phyloP scores from a whole-genome alignment of 1,140 invertebrate species.

The Aleiodes sp. region DNA sequence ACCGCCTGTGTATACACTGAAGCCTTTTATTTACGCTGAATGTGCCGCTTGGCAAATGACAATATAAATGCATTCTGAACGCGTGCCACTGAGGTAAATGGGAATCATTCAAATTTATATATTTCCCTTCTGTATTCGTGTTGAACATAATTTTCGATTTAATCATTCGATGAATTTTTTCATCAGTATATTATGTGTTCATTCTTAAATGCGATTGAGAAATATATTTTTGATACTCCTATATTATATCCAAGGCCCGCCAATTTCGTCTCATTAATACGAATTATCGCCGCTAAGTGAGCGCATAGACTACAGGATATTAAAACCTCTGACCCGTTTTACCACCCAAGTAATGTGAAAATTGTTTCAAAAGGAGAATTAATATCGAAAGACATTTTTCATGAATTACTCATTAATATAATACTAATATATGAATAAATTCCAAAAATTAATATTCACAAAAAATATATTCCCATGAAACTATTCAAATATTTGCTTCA shows the following conservation, averaged over 20 bases:
- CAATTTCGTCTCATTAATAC: slow-evolving; percentile 66
- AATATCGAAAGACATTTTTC: too few relatives aligned
- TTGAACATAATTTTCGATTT: neutral
- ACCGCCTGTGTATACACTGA: slow-evolving; percentile 23
- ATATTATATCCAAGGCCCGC: slow-evolving; percentile 44
- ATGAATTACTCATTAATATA: too few relatives aligned
- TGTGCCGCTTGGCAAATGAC: slow-evolving; percentile 29
- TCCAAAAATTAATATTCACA: too few relatives aligned
- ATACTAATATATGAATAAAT: too few relatives aligned
- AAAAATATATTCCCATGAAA: too few relatives aligned
- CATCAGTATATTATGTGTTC: too few relatives aligned
- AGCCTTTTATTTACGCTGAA: slow-evolving; percentile 30
- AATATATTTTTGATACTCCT: slow-evolving; percentile 17
- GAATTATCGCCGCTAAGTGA: slow-evolving; percentile 63
- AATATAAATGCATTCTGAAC: slow-evolving; percentile 21
- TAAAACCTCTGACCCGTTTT: slow-evolving; percentile 64
- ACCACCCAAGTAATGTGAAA: slow-evolving; percentile 41
- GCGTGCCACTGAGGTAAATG: neutral
- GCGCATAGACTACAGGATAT: slow-evolving; percentile 59
- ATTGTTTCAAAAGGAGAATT: neutral
- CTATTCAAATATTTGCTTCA: too few relatives aligned
- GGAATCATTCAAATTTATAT: neutral
- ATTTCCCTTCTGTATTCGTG: neutral
- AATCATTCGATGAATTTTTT: too few relatives aligned
- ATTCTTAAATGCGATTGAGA: neutral